Percentiles rank a stretch among this genome's conserved stretches.
Conservation (phyloP, 2,888 invertebrate genomes). For the Agapetus fuscipes region DNA sequence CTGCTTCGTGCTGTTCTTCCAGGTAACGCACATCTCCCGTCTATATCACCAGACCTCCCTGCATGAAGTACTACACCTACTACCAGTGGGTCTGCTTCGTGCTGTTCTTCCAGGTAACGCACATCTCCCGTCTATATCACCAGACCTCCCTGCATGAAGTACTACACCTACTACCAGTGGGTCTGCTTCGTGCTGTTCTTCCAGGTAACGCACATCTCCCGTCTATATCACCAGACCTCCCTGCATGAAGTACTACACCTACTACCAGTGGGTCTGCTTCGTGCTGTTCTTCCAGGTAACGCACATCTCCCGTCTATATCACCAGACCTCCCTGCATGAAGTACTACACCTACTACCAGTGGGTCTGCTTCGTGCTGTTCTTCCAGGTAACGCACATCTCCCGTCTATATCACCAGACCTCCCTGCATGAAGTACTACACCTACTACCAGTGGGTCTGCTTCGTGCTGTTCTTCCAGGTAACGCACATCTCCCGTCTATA, state of each 20-base stretch:
- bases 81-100: slow-evolving; percentile 95
- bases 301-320: too few species aligned
- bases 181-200: slow-evolving; percentile 86
- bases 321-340: too few species aligned
- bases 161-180: slow-evolving; percentile 96
- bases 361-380: slow-evolving; percentile 87
- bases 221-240: too few species aligned
- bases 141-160: too few species aligned
- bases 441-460: slow-evolving; percentile 95
- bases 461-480: slow-evolving; percentile 78
- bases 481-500: too few species aligned
- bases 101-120: slow-evolving; percentile 66
- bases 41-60: too few species aligned
- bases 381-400: slow-evolving; percentile 75
- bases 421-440: slow-evolving; percentile 86
- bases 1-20: slow-evolving; percentile 82
- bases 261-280: slow-evolving; percentile 95
- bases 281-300: slow-evolving; percentile 75
- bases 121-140: too few species aligned
- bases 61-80: slow-evolving; percentile 86
- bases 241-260: slow-evolving; percentile 85
- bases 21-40: slow-evolving; percentile 42
- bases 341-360: slow-evolving; percentile 93
- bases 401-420: too few species aligned
- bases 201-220: slow-evolving; percentile 48